Percentiles rank a stretch among this genome's conserved stretches.
phyloP scores from a whole-genome alignment of 2,113 vertebrate genomes.

The Gallinago media region DNA sequence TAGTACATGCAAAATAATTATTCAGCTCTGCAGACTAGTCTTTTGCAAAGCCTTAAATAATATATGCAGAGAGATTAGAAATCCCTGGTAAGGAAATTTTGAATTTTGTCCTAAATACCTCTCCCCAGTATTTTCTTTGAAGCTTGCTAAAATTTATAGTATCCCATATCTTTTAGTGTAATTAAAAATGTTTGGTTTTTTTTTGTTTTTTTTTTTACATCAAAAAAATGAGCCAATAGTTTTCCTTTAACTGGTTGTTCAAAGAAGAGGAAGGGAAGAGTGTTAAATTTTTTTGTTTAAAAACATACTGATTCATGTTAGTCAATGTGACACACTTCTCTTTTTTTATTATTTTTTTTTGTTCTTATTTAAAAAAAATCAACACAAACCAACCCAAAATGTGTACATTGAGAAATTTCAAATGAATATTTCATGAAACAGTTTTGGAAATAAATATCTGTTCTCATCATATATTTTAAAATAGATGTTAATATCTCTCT shows the following conservation, averaged over 20 bases:
- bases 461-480: not conserved
- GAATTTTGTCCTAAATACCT: not conserved
- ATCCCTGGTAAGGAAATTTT: slow-evolving; percentile 28
- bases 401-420: not conserved
- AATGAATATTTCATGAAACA: not conserved
- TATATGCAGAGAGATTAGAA: slow-evolving; percentile 32
- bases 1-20: slow-evolving; percentile 41
- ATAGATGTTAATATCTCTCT: not conserved
- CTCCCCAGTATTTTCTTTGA: slow-evolving; percentile 11
- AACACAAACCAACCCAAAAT: not conserved
- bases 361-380: not conserved
- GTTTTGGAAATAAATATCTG: not conserved
- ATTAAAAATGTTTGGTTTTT: not conserved
- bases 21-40: not conserved
- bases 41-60: slow-evolving; percentile 48
- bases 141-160: not conserved
- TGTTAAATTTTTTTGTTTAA: not conserved
- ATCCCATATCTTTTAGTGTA: not conserved
- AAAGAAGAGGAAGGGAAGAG: not conserved
- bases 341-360: not conserved
- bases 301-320: not conserved
- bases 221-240: not conserved
- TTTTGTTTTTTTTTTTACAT: not conserved
- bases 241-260: not conserved
- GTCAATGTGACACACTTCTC: not conserved